These are phyloP conservation scores for Thamnophis elegans DNA, from an alignment of 2,797 vertebrate genomes.

Conservation along the genomic window DNA sequence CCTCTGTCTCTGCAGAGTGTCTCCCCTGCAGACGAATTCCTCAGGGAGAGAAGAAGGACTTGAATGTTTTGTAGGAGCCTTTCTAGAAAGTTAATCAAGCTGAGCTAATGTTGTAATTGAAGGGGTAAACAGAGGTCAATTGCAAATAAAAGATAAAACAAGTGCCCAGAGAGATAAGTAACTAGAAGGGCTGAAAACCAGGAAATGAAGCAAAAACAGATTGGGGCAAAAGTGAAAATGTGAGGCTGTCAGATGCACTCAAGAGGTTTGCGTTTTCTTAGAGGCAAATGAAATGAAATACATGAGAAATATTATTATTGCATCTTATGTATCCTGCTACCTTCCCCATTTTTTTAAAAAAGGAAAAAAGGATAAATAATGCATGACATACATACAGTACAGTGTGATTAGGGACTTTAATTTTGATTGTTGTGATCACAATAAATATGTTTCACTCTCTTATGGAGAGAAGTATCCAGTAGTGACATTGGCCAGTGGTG, in stretches of 20 bases:
- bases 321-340: not conserved
- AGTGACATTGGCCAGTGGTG: no score
- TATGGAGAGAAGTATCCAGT: not conserved
- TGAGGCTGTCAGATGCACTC: not conserved
- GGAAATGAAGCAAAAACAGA: not conserved
- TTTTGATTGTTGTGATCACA: not conserved
- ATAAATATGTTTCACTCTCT: not conserved
- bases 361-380: no score
- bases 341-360: not conserved
- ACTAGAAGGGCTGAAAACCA: not conserved
- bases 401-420: not conserved
- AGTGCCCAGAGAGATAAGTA: not conserved
- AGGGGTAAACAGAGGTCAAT: not conserved
- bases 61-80: not conserved
- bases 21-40: not conserved
- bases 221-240: not conserved
- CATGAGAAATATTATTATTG: not conserved
- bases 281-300: not conserved
- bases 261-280: not conserved
- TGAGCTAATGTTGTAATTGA: not conserved
- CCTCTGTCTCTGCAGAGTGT: not conserved
- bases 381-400: not conserved
- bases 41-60: not conserved
- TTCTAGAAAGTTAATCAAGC: not conserved
- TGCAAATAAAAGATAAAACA: not conserved